These are phyloP conservation scores for Cheilosia variabilis DNA, from an alignment of 2,888 invertebrate species.

Conservation along the genomic window DNA sequence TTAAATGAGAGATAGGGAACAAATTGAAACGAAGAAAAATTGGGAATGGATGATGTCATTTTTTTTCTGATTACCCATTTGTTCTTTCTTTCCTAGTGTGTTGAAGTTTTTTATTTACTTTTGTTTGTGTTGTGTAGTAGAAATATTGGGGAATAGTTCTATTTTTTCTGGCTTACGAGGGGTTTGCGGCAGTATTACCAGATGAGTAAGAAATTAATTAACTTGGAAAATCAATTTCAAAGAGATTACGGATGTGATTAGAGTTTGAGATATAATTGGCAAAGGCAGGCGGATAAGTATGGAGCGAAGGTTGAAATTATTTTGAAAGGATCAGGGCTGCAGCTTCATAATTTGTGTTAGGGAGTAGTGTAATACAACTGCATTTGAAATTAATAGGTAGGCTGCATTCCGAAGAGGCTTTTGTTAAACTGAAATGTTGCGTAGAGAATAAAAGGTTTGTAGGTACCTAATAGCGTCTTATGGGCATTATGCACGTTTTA, in stretches of 20 bases:
- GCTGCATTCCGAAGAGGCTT: no score
- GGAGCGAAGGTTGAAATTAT: no score
- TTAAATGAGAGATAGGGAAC: constrained; percentile 27
- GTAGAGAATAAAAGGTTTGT: no score
- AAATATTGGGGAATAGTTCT: constrained; percentile 1
- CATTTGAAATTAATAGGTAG: no score
- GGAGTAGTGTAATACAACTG: no score
- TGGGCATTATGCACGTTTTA: no score
- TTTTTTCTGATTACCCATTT: constrained; percentile 53
- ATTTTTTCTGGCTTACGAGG: constrained; percentile 37
- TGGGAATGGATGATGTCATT: constrained; percentile 70
- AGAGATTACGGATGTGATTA: neutral
- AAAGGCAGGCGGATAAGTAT: no score
- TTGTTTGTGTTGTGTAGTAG: constrained; percentile 24
- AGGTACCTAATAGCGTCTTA: no score
- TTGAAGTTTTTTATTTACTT: constrained; percentile 52
- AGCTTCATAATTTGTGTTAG: no score
- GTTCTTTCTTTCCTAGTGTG: constrained; percentile 38
- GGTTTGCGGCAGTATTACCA: constrained; percentile 32
- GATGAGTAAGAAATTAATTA: constrained; percentile 43
- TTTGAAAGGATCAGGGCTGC: no score
- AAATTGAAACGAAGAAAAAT: constrained; percentile 31
- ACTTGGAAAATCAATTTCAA: constrained; percentile 21
- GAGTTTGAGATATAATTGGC: neutral
- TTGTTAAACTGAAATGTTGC: no score